Evolutionary conservation across 92 coral and sea anemone species (phyloP), one percentile per base, ranked within the genome.

Genomic region (Epizoanthus scotinus): DNA sequence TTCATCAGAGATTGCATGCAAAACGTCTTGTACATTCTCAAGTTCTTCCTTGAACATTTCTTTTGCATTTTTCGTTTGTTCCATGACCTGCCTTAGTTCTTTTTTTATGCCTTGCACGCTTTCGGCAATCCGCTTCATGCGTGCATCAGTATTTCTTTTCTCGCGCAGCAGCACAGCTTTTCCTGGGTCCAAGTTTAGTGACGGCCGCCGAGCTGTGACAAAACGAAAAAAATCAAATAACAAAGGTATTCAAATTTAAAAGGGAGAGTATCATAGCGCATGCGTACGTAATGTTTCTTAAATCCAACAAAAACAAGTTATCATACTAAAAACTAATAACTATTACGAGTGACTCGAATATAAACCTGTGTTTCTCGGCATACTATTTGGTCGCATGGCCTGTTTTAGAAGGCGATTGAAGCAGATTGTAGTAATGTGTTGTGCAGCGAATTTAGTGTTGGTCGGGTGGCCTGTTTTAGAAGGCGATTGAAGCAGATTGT

Each of bases 1-100:
- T 72, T 86, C 89, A 13, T 81, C 54, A 8, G 83, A 49, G 65
- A 81, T 69, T 25, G 44, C 21, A n/a, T 36, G 47, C 56, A 69
- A 38, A 17, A 69, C 19, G 14, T 14, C 13, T 3, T 69, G 21
- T 69, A 24, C 55, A 20, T 28, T 24, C 9, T 40, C 74, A 0
- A 69, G 58, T 49, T 69, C 34, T n/a, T 44, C 58, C 6, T 5
- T 25, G 17, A 69, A 55, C 13, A 44, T 21, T 69, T 24, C 22
- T 6, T 49, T 40, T 53, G 74, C 26, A 20, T n/a, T 24, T 9
- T 26, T 14, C 47, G 74, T 29, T 31, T 8, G n/a, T 28, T 69
- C 56, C 8, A 26, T 55, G 14, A 69, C 47, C 74, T 69, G 74
- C 13, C 25, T 0, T 1, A 69, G 74, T 12, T 69, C 56, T 12